Evolutionary conservation across 2,888 invertebrate genomes (phyloP), one percentile per base, ranked within the genome.

Genomic region (Dromius quadrimaculatus): DNA sequence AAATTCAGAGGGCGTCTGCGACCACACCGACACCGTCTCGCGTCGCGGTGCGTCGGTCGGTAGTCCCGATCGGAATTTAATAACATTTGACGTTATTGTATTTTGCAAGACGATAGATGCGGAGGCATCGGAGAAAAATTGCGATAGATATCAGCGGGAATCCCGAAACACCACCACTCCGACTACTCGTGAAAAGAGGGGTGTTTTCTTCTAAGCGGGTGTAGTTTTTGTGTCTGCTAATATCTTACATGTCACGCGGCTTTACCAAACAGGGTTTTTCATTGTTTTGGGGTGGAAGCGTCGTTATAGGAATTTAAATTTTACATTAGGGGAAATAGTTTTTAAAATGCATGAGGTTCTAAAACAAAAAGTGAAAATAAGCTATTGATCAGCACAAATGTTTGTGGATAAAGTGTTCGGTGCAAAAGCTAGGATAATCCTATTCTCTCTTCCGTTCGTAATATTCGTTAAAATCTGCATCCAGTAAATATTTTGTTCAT

Each of bases 11-110:
- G 41, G 41, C 13, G 41, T 41, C 41, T 9, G 13, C 41, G 41
- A 11, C 41, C 41, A 41, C 41, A 41, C 15, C 15, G 41, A 41
- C 41, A 17, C 28, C 28, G 28, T 28, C 28, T 28, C 4, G 28
- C 41, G 15, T 11, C 15, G 41, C 15, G 41, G 41, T 41, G 41
- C 41, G 41, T 41, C 41, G 41, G 41, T 41, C 41, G 41, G 15
- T 15, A 36, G 47, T 47, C 47, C 13, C 38, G 38, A 36, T 59
- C 36, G 59, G 59, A 59, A 59, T 59, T 59, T 59, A 59, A 59
- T 59, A 59, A 59, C 59, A 34, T 19, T 36, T 36, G 20, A 34
- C 59, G 59, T 59, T 59, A 59, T 59, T 59, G 59, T 59, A 59
- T 59, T 47, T 47, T 47, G 47, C 47, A 47, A 47, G 47, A 41